These are phyloP conservation scores for Campopleginae sp. DNA, from an alignment of 2,888 invertebrate genomes.

Conservation along the genomic window DNA sequence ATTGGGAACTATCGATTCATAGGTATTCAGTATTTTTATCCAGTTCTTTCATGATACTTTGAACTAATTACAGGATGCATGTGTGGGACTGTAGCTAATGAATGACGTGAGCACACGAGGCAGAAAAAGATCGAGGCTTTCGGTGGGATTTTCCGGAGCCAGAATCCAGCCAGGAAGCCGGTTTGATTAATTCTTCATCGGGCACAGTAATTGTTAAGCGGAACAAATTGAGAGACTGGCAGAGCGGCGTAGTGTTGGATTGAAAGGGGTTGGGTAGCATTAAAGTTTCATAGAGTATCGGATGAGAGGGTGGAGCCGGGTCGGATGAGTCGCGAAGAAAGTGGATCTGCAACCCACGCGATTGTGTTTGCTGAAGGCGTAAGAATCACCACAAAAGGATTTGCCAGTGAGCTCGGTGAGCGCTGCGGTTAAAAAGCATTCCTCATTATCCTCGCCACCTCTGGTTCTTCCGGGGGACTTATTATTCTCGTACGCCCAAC, in stretches of 20 bases:
- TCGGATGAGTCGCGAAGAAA: conserved; percentile 57
- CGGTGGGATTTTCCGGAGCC: neutral
- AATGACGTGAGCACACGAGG: conserved; percentile 5
- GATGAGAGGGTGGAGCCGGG: neutral
- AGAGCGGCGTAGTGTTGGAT: neutral
- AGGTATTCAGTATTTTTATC: conserved; percentile 42
- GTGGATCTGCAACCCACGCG: conserved; percentile 42
- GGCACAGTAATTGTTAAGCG: neutral
- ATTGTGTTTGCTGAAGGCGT: conserved; percentile 59
- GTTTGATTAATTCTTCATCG: neutral
- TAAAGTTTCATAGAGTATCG: conserved; percentile 1
- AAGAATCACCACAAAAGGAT: conserved; percentile 57
- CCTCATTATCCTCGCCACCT: conserved; percentile 13
- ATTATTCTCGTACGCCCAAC: conserved; percentile 56
- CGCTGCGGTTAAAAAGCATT: conserved; percentile 36
- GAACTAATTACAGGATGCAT: conserved; percentile 70
- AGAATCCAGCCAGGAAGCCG: neutral
- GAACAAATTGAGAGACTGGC: neutral
- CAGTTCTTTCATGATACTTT: conserved; percentile 40
- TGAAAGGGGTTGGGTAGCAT: conserved; percentile 4
- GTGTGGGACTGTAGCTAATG: conserved; percentile 7
- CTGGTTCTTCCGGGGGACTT: neutral
- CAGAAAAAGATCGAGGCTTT: neutral
- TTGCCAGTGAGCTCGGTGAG: conserved; percentile 31
- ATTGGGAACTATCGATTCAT: conserved; percentile 52